These are phyloP conservation scores for Pavo muticus DNA, from an alignment of 2,113 vertebrate genomes.

Conservation along the genomic window DNA sequence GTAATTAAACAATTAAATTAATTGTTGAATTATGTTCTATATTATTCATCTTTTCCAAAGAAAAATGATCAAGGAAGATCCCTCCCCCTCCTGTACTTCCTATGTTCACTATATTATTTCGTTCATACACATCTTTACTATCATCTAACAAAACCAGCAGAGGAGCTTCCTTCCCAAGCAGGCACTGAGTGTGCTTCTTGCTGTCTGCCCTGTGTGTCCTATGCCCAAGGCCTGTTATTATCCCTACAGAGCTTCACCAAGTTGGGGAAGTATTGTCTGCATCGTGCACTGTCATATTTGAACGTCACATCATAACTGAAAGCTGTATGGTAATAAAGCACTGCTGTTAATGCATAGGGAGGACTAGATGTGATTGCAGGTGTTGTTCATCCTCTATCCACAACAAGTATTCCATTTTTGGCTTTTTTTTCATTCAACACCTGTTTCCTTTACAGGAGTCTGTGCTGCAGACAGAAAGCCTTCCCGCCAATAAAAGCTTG, in stretches of 20 bases:
- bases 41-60: neutral
- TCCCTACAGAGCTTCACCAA: fast-evolving
- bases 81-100: neutral
- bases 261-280: fast-evolving
- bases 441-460: neutral
- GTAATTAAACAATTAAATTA: neutral
- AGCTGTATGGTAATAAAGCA: neutral
- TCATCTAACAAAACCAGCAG: neutral
- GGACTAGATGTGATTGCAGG: neutral
- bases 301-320: neutral
- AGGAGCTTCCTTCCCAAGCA: neutral
- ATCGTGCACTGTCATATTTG: neutral
- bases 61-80: neutral
- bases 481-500: neutral
- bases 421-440: neutral
- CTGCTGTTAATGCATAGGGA: neutral
- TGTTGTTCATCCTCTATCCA: neutral
- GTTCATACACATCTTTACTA: neutral
- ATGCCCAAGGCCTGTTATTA: neutral
- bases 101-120: neutral
- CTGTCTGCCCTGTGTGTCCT: too few species aligned
- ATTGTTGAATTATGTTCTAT: fast-evolving
- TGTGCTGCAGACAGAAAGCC: neutral
- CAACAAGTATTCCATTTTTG: neutral
- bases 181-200: neutral